Base-by-base conservation (phyloP, 2,888 invertebrate species). In the Ethmia dodecea region DNA sequence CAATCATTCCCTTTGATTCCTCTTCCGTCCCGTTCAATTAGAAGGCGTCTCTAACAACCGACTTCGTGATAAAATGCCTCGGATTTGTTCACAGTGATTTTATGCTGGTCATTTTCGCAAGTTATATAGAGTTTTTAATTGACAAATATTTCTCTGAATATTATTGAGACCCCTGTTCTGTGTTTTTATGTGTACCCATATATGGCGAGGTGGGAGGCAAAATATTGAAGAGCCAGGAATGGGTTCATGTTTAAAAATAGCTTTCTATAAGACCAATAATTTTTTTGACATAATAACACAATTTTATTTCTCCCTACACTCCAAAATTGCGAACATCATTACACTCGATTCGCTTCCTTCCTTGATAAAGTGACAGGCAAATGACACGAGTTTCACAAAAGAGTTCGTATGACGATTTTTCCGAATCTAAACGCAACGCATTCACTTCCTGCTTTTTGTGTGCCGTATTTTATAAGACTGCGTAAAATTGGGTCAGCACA, bases 1-100 rank as follows among this genome's bases (percentile, higher is more conserved):
- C 74, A 76, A 83, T 81, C 79, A 80, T 83, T 79, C 76, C 75
- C 76, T 83, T 83, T 83, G 83, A 84, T 81, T 83, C 64, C 65
- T 75, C 67, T 75, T 71, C 76, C 83, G 66, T 78, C 75, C 75
- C 71, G 80, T 83, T 83, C 81, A 86, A 86, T 86, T 84, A 86
- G 77, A 62, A 79, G 75, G 73, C 77, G 73, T 68, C 74, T 75
- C 67, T 71, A 68, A 73, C 70, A 50, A 57, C 52, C 68, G 71
- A 65, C 68, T 74, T 65, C 59, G 61, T 60, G 58, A 64, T 61
- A 68, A 71, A 73, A 60, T 62, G 52, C 54, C 47, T 46, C 47
- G 46, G 47, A 51, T 44, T 47, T n/a, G n/a, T n/a, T n/a, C n/a
- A n/a, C n/a, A n/a, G n/a, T n/a, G n/a, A n/a, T n/a, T n/a, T n/a